A percentile compares a stretch with the other conserved stretches of the same genome.
phyloP scores from a whole-genome alignment of 2,888 invertebrate species.

The Perithous albicinctus region DNA sequence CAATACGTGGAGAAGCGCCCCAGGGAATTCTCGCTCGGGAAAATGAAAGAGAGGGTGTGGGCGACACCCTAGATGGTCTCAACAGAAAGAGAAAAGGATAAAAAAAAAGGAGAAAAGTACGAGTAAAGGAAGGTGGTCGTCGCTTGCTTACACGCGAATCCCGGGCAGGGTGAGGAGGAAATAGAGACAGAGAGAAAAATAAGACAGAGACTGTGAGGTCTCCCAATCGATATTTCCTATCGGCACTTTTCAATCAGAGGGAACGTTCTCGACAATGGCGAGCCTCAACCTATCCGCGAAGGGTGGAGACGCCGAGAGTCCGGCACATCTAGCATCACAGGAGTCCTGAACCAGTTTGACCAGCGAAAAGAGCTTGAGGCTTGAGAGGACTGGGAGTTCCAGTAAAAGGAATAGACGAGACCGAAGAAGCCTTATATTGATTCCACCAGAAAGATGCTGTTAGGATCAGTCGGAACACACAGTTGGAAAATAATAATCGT shows the following conservation, averaged over 20 bases:
- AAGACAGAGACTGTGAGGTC: conserved; percentile 35
- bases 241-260: conserved; percentile 63
- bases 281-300: conserved; percentile 36
- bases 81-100: conserved; percentile 34
- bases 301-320: conserved; percentile 43
- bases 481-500: conserved; percentile 43
- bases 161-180: conserved; percentile 19
- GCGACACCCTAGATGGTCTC: conserved; percentile 47
- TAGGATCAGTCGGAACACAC: conserved; percentile 5
- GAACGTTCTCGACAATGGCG: conserved; percentile 56
- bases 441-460: conserved; percentile 16
- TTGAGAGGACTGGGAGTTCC: conserved; percentile 4
- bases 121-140: conserved; percentile 40
- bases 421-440: conserved; percentile 19
- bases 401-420: conserved; percentile 16
- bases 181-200: conserved; percentile 34
- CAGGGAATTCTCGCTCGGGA: conserved; percentile 46
- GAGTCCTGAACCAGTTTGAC: conserved; percentile 43
- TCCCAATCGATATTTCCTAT: conserved; percentile 60
- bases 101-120: conserved; percentile 41
- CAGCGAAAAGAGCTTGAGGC: conserved; percentile 36
- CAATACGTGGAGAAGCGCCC: conserved; percentile 61
- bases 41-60: conserved; percentile 26
- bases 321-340: conserved; percentile 12
- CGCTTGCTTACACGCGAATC: conserved; percentile 54